Evolutionary conservation across 2,797 vertebrate genomes (phyloP).

Genomic region (Pyrrhura leucotis): DNA sequence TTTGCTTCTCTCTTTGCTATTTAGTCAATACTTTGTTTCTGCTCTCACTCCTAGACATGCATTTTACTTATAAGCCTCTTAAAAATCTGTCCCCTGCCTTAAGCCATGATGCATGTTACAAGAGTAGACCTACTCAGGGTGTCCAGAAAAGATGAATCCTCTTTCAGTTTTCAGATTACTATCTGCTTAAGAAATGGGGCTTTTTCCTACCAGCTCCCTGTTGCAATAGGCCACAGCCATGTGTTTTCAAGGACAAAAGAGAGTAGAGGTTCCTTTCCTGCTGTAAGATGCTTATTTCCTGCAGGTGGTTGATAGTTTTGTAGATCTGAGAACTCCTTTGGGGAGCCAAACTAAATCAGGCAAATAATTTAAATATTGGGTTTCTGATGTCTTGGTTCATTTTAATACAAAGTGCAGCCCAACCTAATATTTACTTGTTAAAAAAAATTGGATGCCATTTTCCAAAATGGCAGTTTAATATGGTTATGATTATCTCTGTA

Average conservation of each 20-base stretch:
- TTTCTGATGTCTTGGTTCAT: neutral
- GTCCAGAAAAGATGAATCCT: neutral
- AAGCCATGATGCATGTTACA: neutral
- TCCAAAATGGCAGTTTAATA: neutral
- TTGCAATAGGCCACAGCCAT: neutral
- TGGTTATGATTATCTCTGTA: neutral
- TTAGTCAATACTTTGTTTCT: neutral
- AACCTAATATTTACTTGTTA: neutral
- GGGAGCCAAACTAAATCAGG: neutral
- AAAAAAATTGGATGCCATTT: neutral
- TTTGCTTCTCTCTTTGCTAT: neutral
- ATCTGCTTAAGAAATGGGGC: neutral
- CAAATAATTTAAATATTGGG: neutral
- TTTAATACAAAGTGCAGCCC: neutral
- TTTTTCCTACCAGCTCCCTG: neutral
- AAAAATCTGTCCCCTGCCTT: neutral
- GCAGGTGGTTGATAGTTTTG: neutral
- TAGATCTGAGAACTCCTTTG: neutral
- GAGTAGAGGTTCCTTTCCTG: neutral
- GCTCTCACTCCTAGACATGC: neutral
- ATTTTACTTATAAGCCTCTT: neutral
- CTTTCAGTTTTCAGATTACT: neutral
- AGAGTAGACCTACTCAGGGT: neutral
- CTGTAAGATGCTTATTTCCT: neutral
- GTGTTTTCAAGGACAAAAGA: neutral